Conservation (phyloP, 2,888 invertebrate species). For the Melanotus villosus region DNA sequence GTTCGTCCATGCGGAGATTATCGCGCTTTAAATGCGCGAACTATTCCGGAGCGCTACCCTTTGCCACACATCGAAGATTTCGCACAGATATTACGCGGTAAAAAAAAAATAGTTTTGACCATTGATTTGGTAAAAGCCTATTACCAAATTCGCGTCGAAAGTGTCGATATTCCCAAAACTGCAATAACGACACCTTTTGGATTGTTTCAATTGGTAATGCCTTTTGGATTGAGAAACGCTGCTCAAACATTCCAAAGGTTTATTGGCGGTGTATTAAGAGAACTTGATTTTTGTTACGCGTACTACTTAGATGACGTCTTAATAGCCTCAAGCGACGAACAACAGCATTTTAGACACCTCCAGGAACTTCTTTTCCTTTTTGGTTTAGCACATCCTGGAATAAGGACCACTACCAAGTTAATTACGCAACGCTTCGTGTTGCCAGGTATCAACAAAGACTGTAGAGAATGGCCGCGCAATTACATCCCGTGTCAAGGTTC, state of each 20-base stretch:
- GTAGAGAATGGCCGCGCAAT: not conserved
- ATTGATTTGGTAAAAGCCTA: not conserved
- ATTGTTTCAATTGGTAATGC: slow-evolving; percentile 58
- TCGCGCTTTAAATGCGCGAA: not conserved
- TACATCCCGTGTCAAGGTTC: not conserved
- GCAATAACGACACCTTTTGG: slow-evolving; percentile 54
- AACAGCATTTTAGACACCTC: not conserved
- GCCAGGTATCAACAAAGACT: not conserved
- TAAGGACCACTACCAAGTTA: not conserved
- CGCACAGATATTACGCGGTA: not conserved
- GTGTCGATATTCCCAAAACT: not conserved
- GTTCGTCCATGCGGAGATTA: too few relatives aligned
- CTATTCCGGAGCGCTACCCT: too few relatives aligned
- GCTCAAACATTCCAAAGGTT: slow-evolving; percentile 64
- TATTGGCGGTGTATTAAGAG: slow-evolving; percentile 57
- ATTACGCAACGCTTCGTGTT: too few relatives aligned
- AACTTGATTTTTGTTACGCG: slow-evolving; percentile 56
- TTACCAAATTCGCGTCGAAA: not conserved
- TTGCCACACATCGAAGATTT: not conserved
- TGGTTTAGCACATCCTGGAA: not conserved
- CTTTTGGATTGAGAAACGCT: slow-evolving; percentile 64
- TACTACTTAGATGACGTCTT: too few relatives aligned
- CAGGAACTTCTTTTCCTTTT: not conserved
- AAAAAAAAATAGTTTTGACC: not conserved
- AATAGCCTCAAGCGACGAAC: not conserved